Percentiles rank a stretch among this genome's conserved stretches.
Conservation (phyloP, 2,113 vertebrate genomes). For the Triplophysa dalaica region DNA sequence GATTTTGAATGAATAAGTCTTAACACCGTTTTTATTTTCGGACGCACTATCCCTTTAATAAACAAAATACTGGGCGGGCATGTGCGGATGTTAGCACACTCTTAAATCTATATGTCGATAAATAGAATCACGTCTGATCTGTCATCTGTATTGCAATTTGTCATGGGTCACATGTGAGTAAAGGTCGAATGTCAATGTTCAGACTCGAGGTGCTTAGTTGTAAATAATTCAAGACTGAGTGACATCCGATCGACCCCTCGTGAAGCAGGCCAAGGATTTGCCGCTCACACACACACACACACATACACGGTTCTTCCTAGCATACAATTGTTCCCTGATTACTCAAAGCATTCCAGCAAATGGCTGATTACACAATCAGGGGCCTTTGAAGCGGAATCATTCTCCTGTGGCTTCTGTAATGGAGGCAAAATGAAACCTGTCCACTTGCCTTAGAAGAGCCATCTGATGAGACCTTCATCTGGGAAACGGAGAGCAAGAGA, state of each 20-base stretch:
- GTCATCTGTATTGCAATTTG: conserved; percentile 5
- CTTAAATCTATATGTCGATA: neutral
- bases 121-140: neutral
- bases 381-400: conserved; percentile 66
- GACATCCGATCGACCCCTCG: neutral
- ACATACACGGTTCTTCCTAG: neutral
- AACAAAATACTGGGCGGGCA: too few relatives aligned
- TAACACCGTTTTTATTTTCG: too few relatives aligned
- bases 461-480: conserved; percentile 43
- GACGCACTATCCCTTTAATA: too few relatives aligned
- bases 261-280: neutral
- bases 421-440: conserved; percentile 67
- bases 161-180: neutral
- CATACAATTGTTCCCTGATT: conserved; percentile 49
- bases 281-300: conserved; percentile 8
- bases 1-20: too few relatives aligned
- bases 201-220: neutral
- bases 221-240: neutral
- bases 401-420: conserved; percentile 67
- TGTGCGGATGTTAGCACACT: too few relatives aligned
- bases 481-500: conserved; percentile 14
- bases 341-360: conserved; percentile 46
- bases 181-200: neutral
- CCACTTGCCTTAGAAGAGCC: conserved; percentile 59
- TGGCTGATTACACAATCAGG: conserved; percentile 69